Evolutionary conservation across 2,888 invertebrate species (phyloP).

Genomic region (Drosophila melanocephala): DNA sequence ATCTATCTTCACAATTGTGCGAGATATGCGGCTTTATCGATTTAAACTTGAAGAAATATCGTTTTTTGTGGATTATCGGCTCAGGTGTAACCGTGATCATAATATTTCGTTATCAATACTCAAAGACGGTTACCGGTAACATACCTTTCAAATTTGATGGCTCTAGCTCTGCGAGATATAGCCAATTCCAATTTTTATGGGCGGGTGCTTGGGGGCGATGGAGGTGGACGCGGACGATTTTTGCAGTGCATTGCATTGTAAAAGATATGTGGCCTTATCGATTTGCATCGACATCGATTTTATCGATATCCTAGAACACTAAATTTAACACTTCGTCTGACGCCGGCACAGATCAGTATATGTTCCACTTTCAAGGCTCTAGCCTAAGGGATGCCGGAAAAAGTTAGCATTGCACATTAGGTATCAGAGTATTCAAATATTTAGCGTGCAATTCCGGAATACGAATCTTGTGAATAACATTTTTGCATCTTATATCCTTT

Average conservation of each 20-base stretch:
- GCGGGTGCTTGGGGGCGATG: background rate
- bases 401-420: background rate
- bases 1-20: no score
- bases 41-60: no score
- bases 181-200: background rate
- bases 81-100: no score
- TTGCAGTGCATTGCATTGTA: background rate
- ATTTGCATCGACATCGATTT: background rate
- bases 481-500: no score
- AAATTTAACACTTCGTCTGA: background rate
- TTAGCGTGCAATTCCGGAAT: no score
- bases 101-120: no score
- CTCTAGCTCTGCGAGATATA: no score
- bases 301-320: background rate
- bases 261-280: background rate
- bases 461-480: no score
- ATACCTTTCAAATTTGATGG: no score
- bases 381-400: background rate
- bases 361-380: background rate
- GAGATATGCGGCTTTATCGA: no score
- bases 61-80: no score
- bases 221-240: background rate
- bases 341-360: background rate
- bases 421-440: background rate
- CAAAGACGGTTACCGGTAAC: no score